These are phyloP conservation scores for Didymodactylos carnosus DNA, from an alignment of 2,888 invertebrate genomes.

Conservation along the genomic window DNA sequence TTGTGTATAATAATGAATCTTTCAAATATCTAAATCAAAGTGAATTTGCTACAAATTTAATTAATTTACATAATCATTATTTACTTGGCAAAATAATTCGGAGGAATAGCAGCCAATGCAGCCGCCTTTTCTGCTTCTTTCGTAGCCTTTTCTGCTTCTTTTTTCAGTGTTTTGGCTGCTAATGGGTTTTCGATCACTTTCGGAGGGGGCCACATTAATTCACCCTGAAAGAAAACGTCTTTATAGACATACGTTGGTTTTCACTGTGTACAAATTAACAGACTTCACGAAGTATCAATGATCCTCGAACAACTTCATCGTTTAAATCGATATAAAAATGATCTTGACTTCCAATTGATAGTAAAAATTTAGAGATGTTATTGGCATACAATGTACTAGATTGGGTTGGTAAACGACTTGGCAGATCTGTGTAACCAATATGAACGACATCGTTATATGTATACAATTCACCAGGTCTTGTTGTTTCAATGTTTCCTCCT, in stretches of 20 bases:
- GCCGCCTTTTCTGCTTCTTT: background rate
- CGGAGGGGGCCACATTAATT: conserved; percentile 17
- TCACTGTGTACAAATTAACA: conserved; percentile 19
- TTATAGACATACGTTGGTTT: background rate
- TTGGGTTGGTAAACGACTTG: conserved; percentile 63
- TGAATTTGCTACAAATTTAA: conserved; percentile 42
- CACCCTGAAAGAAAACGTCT: conserved; percentile 7
- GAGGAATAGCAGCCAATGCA: background rate
- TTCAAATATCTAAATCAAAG: conserved; percentile 43
- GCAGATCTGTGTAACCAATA: conserved; percentile 62
- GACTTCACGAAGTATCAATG: conserved; percentile 53
- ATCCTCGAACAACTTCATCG: conserved; percentile 67
- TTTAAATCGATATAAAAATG: conserved; percentile 58
- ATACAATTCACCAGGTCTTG: conserved; percentile 53
- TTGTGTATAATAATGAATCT: conserved; percentile 26
- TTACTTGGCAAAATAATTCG: background rate
- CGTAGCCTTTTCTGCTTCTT: background rate
- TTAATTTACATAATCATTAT: background rate
- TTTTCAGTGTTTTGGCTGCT: conserved; percentile 27
- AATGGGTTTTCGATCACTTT: conserved; percentile 21
- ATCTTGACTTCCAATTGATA: conserved; percentile 53
- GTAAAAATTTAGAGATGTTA: conserved; percentile 64
- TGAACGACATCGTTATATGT: conserved; percentile 59
- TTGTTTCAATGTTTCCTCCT: conserved; percentile 66
- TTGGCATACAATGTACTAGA: conserved; percentile 70